phyloP scores from a whole-genome alignment of 2,113 vertebrate genomes.

The Aptenodytes forsteri region DNA sequence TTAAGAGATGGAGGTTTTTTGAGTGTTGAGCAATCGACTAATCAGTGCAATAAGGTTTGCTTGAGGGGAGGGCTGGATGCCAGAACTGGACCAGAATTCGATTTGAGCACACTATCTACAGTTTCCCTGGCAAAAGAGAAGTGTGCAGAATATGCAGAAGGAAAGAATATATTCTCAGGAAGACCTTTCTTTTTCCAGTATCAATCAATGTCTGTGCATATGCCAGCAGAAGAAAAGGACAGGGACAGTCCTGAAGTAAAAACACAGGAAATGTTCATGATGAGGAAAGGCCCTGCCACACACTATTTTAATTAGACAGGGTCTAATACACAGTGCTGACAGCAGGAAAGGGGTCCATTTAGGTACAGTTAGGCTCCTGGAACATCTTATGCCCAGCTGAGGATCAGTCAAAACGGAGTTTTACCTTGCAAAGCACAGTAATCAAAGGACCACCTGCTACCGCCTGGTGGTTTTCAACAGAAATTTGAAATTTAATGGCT shows the following conservation, averaged over 20 bases:
- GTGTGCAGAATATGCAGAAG: neutral
- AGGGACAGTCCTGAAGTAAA: neutral
- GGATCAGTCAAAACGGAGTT: neutral
- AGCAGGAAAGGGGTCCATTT: neutral
- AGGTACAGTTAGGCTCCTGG: neutral
- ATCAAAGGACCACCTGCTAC: neutral
- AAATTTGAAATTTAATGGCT: neutral
- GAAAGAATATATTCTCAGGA: neutral
- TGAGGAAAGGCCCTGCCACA: neutral
- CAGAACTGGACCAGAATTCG: neutral
- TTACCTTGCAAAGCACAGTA: neutral
- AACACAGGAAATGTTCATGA: neutral
- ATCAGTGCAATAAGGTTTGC: neutral
- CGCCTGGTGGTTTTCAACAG: rapidly evolving
- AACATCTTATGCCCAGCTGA: neutral
- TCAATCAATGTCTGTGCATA: too few relatives aligned
- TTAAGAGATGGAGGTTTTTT: neutral
- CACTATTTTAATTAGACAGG: neutral
- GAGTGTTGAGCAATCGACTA: neutral
- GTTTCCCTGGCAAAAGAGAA: neutral
- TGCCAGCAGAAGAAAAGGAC: neutral
- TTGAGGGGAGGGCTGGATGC: neutral
- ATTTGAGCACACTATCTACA: neutral
- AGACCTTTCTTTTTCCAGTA: neutral
- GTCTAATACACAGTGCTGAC: neutral